phyloP scores from a whole-genome alignment of 2,797 vertebrate genomes.

The Ctenochaetus hawaiiensis region DNA sequence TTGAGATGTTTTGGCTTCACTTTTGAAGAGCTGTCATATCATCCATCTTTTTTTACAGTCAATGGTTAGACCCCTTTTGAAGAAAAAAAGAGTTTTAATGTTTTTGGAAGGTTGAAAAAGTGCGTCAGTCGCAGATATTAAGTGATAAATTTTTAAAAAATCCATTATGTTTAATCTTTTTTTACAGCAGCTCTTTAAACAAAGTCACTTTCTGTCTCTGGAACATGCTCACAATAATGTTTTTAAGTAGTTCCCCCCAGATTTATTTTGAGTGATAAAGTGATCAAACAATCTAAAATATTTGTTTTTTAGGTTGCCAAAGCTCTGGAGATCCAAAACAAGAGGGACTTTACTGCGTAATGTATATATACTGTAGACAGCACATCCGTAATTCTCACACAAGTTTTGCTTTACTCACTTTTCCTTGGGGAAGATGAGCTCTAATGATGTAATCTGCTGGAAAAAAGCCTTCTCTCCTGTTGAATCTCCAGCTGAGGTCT shows the following conservation, averaged over 20 bases:
- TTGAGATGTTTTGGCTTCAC: too few species aligned
- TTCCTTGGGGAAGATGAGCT: not conserved
- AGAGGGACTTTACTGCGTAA: not conserved
- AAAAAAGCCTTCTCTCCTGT: conserved; percentile 18
- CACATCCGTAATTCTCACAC: not conserved
- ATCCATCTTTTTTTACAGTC: too few species aligned
- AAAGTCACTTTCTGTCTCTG: not conserved
- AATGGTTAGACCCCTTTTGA: too few species aligned
- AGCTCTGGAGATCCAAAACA: not conserved
- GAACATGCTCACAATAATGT: not conserved
- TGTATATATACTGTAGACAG: not conserved
- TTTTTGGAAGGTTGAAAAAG: too few species aligned
- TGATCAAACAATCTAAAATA: not conserved
- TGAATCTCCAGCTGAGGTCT: conserved; percentile 17
- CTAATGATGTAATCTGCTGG: conserved; percentile 11
- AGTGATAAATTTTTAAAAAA: too few species aligned
- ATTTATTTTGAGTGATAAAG: not conserved
- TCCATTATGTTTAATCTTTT: not conserved
- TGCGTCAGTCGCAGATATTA: too few species aligned
- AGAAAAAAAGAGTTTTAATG: too few species aligned
- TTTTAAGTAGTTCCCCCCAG: not conserved
- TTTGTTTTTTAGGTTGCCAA: not conserved
- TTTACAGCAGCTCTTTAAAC: not conserved
- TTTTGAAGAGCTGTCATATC: too few species aligned
- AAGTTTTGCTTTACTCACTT: not conserved